Percentiles rank a stretch among this genome's conserved stretches.
Evolutionary conservation across 2,888 invertebrate species (phyloP).

Genomic region (Tetragonula carbonaria): DNA sequence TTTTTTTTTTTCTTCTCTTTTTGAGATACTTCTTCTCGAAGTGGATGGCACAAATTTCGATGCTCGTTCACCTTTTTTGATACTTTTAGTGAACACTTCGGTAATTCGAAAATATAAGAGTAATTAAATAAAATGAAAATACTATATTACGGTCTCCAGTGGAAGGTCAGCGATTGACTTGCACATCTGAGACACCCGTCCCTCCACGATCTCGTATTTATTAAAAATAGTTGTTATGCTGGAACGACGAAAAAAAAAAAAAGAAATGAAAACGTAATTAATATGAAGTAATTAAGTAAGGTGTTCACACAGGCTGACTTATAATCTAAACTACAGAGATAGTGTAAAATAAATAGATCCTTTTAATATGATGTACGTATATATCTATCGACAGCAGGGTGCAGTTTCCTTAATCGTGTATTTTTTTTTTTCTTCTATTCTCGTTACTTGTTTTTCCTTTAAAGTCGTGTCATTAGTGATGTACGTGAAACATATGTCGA

Average conservation of each 20-base stretch:
- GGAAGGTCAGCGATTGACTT: conserved; percentile 65
- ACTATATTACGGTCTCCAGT: conserved; percentile 66
- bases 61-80: conserved; percentile 69
- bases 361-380: conserved; percentile 74
- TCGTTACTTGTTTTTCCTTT: conserved; percentile 39
- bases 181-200: conserved; percentile 73
- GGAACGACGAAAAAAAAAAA: conserved; percentile 55
- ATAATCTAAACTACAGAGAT: conserved; percentile 70
- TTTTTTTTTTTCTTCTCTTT: conserved; percentile 25
- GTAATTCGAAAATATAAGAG: conserved; percentile 64
- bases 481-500: conserved; percentile 49
- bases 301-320: conserved; percentile 73
- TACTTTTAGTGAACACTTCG: conserved; percentile 61
- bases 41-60: conserved; percentile 65
- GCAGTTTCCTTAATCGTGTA: conserved; percentile 70
- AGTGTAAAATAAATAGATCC: conserved; percentile 72
- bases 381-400: conserved; percentile 71
- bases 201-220: conserved; percentile 78
- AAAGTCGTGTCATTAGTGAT: conserved; percentile 69
- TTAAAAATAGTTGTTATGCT: conserved; percentile 73
- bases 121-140: conserved; percentile 60
- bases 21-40: conserved; percentile 58
- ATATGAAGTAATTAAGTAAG: conserved; percentile 69
- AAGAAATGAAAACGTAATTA: conserved; percentile 63
- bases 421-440: conserved; percentile 36